A percentile compares a stretch with the other conserved stretches of the same genome.
phyloP scores from a whole-genome alignment of 2,797 vertebrate genomes.

The Lates japonicus region DNA sequence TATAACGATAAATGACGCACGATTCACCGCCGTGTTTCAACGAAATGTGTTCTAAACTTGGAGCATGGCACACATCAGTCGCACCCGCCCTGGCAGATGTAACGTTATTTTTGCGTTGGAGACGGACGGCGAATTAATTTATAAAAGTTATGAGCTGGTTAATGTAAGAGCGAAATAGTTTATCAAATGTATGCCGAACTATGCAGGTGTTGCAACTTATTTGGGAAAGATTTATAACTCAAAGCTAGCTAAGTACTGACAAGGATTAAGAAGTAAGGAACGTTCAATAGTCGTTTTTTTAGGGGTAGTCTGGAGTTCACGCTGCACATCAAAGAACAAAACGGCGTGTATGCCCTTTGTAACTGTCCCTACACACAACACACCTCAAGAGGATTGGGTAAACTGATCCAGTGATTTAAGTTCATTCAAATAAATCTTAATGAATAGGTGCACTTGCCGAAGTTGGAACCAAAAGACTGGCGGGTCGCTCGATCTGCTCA shows the following conservation, averaged over 20 bases:
- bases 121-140: not conserved
- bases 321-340: not conserved
- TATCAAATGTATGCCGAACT: not conserved
- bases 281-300: not conserved
- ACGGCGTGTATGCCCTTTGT: not conserved
- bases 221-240: accelerated
- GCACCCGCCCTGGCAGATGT: not conserved
- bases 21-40: not conserved
- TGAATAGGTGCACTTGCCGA: slow-evolving; percentile 85
- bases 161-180: not conserved
- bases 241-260: accelerated
- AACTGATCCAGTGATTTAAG: not conserved
- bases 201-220: accelerated
- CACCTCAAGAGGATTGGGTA: not conserved
- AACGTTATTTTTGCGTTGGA: not conserved
- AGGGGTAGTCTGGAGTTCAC: slow-evolving; percentile 2
- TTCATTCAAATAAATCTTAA: not conserved
- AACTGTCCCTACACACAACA: not conserved
- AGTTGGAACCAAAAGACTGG: slow-evolving; percentile 89
- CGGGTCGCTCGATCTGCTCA: slow-evolving; percentile 89
- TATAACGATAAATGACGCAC: accelerated
- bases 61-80: not conserved
- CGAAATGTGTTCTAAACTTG: not conserved
- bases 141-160: slow-evolving; percentile 39
- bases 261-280: not conserved